Evolutionary conservation across 2,888 invertebrate genomes (phyloP).

Genomic region (Andrena bucephala): DNA sequence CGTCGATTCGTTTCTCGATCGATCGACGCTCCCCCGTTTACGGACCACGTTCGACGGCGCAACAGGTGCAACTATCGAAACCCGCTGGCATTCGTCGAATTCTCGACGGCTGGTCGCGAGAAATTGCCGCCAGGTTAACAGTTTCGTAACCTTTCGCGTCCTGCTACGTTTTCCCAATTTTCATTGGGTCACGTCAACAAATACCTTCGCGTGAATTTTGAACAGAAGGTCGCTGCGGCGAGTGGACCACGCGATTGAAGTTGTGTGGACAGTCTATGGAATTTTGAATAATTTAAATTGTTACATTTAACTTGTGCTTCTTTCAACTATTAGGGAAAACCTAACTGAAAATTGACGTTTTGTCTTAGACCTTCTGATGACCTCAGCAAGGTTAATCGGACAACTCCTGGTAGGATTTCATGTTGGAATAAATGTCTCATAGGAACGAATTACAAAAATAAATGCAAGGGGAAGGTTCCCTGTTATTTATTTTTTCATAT

Average conservation of each 20-base stretch:
- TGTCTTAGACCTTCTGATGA: too few relatives aligned
- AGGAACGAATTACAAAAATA: too few relatives aligned
- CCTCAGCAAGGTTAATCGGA: too few relatives aligned
- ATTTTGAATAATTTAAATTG: slow-evolving; percentile 10
- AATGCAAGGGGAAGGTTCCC: too few relatives aligned
- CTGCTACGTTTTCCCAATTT: slow-evolving; percentile 14
- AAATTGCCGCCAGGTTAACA: slow-evolving; percentile 34
- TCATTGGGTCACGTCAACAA: slow-evolving; percentile 10
- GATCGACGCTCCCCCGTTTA: slow-evolving; percentile 44
- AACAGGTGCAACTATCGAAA: slow-evolving; percentile 68
- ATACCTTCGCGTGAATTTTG: neutral
- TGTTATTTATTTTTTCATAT: too few relatives aligned
- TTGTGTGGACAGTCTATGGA: neutral
- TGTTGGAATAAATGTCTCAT: too few relatives aligned
- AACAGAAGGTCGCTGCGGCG: neutral
- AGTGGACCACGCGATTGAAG: too few relatives aligned
- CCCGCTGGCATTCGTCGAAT: slow-evolving; percentile 37
- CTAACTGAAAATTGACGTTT: too few relatives aligned
- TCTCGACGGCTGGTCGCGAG: slow-evolving; percentile 36
- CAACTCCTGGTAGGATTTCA: too few relatives aligned
- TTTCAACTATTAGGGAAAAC: neutral
- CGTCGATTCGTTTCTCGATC: slow-evolving; percentile 40
- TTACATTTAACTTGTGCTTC: neutral
- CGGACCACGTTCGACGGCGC: slow-evolving; percentile 51
- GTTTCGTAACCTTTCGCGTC: slow-evolving; percentile 32